Conservation (phyloP, 2,797 vertebrate species). For the Gallirallus australis region DNA sequence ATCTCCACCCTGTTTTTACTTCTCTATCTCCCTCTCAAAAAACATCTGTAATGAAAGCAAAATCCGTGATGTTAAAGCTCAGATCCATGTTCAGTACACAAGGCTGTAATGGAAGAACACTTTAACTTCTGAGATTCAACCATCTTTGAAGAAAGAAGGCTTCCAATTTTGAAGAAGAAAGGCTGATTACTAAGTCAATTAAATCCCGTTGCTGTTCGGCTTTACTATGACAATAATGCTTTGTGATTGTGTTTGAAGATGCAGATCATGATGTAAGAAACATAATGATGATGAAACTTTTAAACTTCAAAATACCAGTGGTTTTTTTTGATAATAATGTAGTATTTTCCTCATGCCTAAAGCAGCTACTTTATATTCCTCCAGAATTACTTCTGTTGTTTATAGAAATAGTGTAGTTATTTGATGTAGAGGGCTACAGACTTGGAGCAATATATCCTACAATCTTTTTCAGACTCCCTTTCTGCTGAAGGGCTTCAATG, state of each 20-base stretch:
- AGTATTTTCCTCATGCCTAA: not conserved
- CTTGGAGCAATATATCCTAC: not conserved
- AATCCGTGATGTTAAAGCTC: not conserved
- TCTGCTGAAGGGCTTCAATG: not conserved
- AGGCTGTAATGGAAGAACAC: constrained; percentile 6
- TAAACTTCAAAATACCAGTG: not conserved
- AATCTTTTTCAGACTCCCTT: not conserved
- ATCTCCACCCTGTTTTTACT: not conserved
- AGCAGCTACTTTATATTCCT: not conserved
- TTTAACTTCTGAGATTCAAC: not conserved
- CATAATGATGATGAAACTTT: not conserved
- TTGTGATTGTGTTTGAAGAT: constrained; percentile 12
- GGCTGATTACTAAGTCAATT: constrained; percentile 34
- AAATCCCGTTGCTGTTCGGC: not conserved
- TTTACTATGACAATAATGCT: not conserved
- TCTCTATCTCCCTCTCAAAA: not conserved
- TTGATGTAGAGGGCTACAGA: not conserved
- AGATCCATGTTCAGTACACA: not conserved
- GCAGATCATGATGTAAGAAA: constrained; percentile 9
- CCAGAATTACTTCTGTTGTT: not conserved
- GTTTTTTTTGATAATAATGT: not conserved
- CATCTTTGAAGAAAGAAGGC: constrained; percentile 30
- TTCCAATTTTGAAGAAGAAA: constrained; percentile 38
- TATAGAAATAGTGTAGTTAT: not conserved
- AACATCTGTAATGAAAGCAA: not conserved